Conservation (phyloP, 2,888 invertebrate genomes). For the Adela reaumurella region DNA sequence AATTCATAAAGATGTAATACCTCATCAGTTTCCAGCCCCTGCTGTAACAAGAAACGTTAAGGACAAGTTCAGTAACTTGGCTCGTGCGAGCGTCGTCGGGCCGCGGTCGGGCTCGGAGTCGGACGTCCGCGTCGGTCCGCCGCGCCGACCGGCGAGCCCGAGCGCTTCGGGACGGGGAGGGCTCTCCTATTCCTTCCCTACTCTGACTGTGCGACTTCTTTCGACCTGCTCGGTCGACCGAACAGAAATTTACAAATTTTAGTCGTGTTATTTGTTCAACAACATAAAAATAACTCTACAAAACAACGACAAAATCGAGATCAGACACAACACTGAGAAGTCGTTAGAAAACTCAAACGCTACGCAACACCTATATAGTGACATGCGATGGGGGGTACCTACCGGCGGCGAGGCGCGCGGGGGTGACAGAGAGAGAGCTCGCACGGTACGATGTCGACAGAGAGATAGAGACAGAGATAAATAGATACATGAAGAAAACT, state of each 20-base stretch:
- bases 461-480: too few relatives aligned
- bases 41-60: slow-evolving; percentile 69
- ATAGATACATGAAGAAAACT: neutral
- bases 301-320: neutral
- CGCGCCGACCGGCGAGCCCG: neutral
- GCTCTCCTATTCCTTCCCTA: too few relatives aligned
- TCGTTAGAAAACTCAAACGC: neutral
- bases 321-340: neutral
- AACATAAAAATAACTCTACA: neutral
- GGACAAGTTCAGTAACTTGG: slow-evolving; percentile 46
- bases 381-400: neutral
- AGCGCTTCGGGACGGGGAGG: too few relatives aligned
- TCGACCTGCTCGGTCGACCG: too few relatives aligned
- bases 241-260: neutral
- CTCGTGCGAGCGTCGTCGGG: neutral
- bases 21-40: slow-evolving; percentile 92
- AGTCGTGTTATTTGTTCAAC: neutral
- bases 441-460: neutral
- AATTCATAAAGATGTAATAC: slow-evolving; percentile 64
- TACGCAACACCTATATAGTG: neutral
- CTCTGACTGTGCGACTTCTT: too few relatives aligned
- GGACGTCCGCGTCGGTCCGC: neutral
- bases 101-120: neutral
- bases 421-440: neutral
- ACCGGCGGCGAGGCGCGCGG: too few relatives aligned